Percentiles rank a stretch among this genome's conserved stretches.
Evolutionary conservation across 2,888 invertebrate genomes (phyloP).

Genomic region (Tenthredo amoena): DNA sequence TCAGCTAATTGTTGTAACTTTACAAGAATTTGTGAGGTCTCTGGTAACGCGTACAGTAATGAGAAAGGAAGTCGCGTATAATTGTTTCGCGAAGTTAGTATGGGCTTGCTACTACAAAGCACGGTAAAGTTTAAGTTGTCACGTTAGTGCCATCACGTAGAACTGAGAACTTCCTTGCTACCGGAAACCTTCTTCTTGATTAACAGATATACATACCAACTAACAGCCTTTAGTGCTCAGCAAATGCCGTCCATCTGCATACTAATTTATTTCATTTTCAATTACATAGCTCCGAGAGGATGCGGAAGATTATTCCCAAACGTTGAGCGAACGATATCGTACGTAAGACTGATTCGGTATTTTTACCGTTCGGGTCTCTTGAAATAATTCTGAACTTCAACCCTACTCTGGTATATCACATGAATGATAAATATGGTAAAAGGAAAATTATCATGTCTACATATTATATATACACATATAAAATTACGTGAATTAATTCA

Average conservation of each 20-base stretch:
- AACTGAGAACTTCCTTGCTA: slow-evolving; percentile 15
- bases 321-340: background rate
- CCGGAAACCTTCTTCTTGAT: slow-evolving; percentile 13
- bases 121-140: slow-evolving; percentile 19
- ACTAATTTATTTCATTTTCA: slow-evolving; percentile 24
- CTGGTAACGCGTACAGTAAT: slow-evolving; percentile 2
- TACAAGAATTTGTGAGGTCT: background rate
- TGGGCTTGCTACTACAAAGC: background rate
- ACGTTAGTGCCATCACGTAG: slow-evolving; percentile 12
- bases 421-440: background rate
- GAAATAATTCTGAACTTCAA: too few species aligned
- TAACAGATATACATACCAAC: slow-evolving; percentile 9
- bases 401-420: background rate
- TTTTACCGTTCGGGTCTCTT: too few species aligned
- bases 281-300: background rate
- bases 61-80: slow-evolving; percentile 36
- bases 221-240: background rate
- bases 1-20: background rate
- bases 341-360: background rate
- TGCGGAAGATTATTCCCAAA: background rate
- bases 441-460: too few species aligned
- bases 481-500: too few species aligned
- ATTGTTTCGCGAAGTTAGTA: slow-evolving; percentile 23
- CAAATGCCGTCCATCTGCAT: background rate
- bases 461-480: too few species aligned